phyloP scores from a whole-genome alignment of 2,113 vertebrate species.

The Oenanthe melanoleuca region DNA sequence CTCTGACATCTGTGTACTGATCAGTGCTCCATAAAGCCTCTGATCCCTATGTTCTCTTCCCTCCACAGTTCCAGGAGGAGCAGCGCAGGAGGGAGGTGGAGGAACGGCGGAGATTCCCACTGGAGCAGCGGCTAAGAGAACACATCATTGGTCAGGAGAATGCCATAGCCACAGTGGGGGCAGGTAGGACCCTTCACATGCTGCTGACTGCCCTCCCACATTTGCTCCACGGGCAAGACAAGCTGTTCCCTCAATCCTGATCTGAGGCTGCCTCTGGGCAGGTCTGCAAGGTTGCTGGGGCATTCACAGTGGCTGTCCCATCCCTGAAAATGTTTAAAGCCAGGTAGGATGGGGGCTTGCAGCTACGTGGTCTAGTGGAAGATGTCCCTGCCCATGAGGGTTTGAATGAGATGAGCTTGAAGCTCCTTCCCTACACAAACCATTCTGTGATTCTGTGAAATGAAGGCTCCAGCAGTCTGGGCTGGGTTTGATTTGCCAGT shows the following conservation, averaged over 20 bases:
- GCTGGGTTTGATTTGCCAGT: background rate
- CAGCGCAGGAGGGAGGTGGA: constrained; percentile 83
- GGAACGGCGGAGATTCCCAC: constrained; percentile 89
- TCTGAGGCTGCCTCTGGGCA: rapidly evolving
- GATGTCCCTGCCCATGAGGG: background rate
- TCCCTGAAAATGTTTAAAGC: background rate
- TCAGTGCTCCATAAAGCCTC: background rate
- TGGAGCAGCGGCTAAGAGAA: constrained; percentile 91
- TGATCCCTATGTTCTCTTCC: background rate
- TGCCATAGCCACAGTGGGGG: constrained; percentile 91
- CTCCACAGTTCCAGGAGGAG: constrained; percentile 84
- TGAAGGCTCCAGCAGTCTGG: background rate
- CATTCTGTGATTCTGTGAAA: background rate
- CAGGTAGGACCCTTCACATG: constrained; percentile 76
- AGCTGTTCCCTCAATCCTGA: background rate
- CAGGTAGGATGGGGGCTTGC: background rate
- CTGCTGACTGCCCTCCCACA: rapidly evolving
- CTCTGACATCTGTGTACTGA: background rate
- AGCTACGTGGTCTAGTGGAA: background rate
- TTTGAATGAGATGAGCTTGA: background rate
- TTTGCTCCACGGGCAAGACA: background rate
- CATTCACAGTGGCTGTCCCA: background rate
- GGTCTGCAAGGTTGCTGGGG: background rate
- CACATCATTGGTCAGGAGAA: constrained; percentile 96
- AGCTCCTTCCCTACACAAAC: background rate